Conservation (phyloP, 2,888 invertebrate genomes). For the Choristoneura rosaceana region DNA sequence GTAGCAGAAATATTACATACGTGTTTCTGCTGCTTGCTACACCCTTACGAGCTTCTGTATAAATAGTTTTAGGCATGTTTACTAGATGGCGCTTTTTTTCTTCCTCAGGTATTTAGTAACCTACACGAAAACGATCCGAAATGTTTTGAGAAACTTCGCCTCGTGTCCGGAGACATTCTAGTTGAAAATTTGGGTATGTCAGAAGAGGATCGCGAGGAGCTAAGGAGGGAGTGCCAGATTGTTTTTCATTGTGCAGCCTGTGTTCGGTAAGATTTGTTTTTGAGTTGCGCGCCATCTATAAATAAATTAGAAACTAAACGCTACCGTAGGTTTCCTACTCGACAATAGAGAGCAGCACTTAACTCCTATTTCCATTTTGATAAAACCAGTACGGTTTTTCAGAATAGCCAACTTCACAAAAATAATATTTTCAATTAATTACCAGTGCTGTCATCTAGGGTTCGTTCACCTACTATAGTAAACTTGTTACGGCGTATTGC, state of each 20-base stretch:
- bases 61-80: background rate
- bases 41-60: background rate
- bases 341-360: background rate
- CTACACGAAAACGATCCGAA: conserved; percentile 84
- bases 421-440: background rate
- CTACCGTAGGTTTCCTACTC: background rate
- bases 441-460: background rate
- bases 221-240: conserved; percentile 88
- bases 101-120: conserved; percentile 82
- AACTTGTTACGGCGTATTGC: background rate
- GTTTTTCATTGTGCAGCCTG: conserved; percentile 95
- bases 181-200: conserved; percentile 86
- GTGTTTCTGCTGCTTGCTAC: background rate
- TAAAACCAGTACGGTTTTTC: background rate
- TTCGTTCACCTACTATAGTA: background rate
- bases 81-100: background rate
- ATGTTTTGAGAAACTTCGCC: conserved; percentile 86
- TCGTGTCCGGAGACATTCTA: conserved; percentile 88
- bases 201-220: conserved; percentile 81
- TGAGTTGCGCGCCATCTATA: background rate
- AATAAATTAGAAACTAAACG: background rate
- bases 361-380: background rate
- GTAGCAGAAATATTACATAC: conserved; percentile 6
- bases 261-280: conserved; percentile 80
- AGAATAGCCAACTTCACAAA: background rate